Conservation (phyloP, 2,113 vertebrate genomes). For the Micronisus gabar region DNA sequence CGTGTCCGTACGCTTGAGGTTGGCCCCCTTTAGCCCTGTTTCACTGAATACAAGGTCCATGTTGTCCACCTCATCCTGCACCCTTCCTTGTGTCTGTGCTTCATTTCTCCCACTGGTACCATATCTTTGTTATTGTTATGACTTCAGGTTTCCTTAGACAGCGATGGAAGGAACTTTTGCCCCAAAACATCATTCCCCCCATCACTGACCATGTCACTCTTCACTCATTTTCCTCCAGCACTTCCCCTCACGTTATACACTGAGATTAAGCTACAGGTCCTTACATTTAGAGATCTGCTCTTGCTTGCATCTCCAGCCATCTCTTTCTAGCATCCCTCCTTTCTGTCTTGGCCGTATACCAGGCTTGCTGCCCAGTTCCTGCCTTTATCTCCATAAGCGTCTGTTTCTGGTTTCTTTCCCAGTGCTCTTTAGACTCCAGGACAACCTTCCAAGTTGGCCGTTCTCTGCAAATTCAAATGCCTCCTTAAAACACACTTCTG, state of each 20-base stretch:
- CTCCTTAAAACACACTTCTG: neutral
- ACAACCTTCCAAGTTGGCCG: neutral
- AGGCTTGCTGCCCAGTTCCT: neutral
- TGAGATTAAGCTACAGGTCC: neutral
- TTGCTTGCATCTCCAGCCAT: neutral
- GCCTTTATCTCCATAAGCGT: neutral
- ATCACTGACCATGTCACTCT: neutral
- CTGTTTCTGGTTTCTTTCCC: conserved; percentile 48
- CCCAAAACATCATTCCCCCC: neutral
- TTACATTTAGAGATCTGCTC: neutral
- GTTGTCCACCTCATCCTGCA: neutral
- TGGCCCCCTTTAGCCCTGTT: neutral
- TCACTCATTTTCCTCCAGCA: neutral
- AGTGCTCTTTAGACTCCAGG: conserved; percentile 26
- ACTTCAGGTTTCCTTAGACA: neutral
- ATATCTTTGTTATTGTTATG: neutral
- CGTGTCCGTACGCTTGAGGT: neutral
- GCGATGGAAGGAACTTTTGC: neutral
- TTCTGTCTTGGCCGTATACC: neutral
- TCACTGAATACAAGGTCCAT: fast-evolving
- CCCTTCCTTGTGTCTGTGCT: neutral
- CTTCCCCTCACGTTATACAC: neutral
- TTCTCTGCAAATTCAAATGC: neutral
- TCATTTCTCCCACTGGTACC: neutral
- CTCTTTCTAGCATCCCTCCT: neutral